phyloP scores from a whole-genome alignment of 2,113 vertebrate genomes.

The Carassius auratus region DNA sequence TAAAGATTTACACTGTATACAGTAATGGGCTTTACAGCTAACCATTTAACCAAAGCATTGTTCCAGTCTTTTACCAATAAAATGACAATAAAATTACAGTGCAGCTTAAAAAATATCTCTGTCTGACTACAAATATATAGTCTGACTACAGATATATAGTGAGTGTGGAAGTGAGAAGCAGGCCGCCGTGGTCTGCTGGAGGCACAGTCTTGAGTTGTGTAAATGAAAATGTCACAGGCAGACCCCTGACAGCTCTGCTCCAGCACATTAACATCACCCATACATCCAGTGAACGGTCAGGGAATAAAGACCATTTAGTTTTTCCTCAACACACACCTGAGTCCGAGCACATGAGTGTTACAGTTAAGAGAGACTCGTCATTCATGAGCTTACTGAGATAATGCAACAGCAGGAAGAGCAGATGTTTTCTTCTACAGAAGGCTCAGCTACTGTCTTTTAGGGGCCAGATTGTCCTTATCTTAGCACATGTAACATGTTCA shows the following conservation, averaged over 20 bases:
- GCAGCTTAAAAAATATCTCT: too few relatives aligned
- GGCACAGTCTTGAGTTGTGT: neutral
- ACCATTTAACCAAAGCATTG: neutral
- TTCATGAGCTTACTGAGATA: neutral
- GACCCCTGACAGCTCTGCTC: conserved; percentile 16
- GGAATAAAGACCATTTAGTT: neutral
- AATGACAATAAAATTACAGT: neutral
- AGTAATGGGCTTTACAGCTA: neutral
- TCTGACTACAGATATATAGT: neutral
- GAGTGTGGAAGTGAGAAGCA: neutral
- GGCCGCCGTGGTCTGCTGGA: neutral
- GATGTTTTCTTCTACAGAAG: neutral
- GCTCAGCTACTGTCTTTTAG: neutral
- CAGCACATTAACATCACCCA: conserved; percentile 7
- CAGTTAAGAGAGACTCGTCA: neutral
- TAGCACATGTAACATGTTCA: neutral
- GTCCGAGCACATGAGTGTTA: neutral
- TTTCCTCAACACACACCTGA: neutral
- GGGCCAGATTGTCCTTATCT: neutral
- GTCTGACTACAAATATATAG: too few relatives aligned
- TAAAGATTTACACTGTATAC: too few relatives aligned
- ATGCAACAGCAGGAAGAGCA: neutral
- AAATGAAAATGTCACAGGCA: conserved; percentile 21
- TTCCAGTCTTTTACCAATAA: neutral
- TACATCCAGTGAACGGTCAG: neutral